Percentiles rank a stretch among this genome's conserved stretches.
Evolutionary conservation across 2,113 vertebrate species (phyloP).

Genomic region (Ailuropoda melanoleuca): DNA sequence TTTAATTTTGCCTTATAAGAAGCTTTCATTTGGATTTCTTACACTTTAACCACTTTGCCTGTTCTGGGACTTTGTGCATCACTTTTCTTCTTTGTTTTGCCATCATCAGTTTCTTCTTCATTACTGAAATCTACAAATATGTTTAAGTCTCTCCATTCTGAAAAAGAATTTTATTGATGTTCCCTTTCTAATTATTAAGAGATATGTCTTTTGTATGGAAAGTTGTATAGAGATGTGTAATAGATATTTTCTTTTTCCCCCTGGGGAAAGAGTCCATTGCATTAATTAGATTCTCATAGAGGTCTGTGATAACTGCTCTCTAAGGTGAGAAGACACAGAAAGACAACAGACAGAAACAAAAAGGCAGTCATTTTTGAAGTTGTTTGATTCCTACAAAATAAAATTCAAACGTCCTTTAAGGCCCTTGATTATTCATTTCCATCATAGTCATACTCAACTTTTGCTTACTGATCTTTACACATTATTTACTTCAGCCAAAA

Average conservation of each 20-base stretch:
- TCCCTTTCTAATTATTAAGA: not conserved
- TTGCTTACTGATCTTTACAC: not conserved
- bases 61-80: not conserved
- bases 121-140: not conserved
- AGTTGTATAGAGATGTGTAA: not conserved
- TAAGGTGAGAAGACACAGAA: not conserved
- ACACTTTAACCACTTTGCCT: not conserved
- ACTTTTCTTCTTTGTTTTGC: constrained; percentile 17
- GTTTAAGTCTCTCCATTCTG: not conserved
- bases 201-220: not conserved
- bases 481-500: not conserved
- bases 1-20: constrained; percentile 58
- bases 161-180: constrained; percentile 38
- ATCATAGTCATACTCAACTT: not conserved
- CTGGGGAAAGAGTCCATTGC: not conserved
- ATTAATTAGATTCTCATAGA: constrained; percentile 25
- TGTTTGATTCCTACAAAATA: not conserved
- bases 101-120: not conserved
- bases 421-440: not conserved
- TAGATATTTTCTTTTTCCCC: not conserved
- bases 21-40: constrained; percentile 36
- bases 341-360: not conserved
- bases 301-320: not conserved
- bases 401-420: not conserved
- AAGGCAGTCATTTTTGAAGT: not conserved